Evolutionary conservation across 2,113 vertebrate genomes (phyloP), one percentile per base, ranked within the genome.

Genomic region (Lophotis ruficrista): DNA sequence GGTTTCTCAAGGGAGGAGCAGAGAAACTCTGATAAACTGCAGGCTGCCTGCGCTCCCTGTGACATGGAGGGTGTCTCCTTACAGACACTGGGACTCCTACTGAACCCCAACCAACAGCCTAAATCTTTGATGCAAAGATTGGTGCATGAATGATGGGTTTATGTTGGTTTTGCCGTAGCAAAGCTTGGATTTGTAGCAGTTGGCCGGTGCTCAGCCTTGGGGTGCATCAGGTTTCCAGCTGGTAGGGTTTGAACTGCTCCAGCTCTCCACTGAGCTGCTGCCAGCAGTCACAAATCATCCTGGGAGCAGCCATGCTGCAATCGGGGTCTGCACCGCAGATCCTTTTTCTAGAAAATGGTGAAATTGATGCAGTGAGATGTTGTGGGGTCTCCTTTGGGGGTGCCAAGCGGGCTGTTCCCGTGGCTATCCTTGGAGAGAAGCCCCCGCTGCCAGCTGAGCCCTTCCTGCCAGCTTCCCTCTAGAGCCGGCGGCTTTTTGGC

Each of bases 31-130:
- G 12, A 18, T 69, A 31, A 85, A 43, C 23, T 6, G 11, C 28
- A 47, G 58, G 31, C 17, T 30, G 33, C 28, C 68, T 13, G n/a
- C 2, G 0, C 51, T 76, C 16, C 28, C 31, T 33, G 24, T 4
- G 14, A 25, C 3, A 0, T 11, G 27, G 22, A 68, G n/a, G 31
- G 12, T 0, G 0, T 28, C 25, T 79, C 57, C 43, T 45, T 60
- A 24, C 0, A 2, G n/a, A 14, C 53, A 21, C 17, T 5, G 2
- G 48, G 16, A 17, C 45, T 62, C 57, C 66, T 12, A 4, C 70
- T 53, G 30, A 25, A 2, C 31, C 15, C 37, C 60, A 33, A 0
- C n/a, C 1, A 8, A 10, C 38, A 33, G 14, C 47, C 41, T 43
- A 43, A 43, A 43, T 43, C 41, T 43, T 43, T 43, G 41, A 15